Evolutionary conservation across 30 jellyfish, hydroid and myxozoan species (phyloP).

Genomic region (Mastigias papua): DNA sequence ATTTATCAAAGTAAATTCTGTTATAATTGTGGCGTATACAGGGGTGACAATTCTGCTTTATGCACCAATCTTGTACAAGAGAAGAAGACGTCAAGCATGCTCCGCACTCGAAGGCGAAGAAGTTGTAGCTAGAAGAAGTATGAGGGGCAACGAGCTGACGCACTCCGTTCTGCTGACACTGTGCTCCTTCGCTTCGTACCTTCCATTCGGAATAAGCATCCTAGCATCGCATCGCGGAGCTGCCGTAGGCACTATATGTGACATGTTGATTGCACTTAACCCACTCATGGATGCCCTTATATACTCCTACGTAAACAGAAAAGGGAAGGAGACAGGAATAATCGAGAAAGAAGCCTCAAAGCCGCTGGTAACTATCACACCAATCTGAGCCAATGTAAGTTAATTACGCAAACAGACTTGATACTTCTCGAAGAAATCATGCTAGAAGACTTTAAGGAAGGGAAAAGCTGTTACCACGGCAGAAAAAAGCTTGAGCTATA

Average conservation of each 20-base stretch:
- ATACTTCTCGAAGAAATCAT: too few species aligned
- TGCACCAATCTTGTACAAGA: background rate
- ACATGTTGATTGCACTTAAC: constrained; percentile 13
- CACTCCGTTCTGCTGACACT: constrained; percentile 17
- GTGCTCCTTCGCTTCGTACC: constrained; percentile 3
- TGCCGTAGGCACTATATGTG: constrained; percentile 2
- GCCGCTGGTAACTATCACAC: background rate
- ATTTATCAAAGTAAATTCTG: background rate
- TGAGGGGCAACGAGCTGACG: background rate
- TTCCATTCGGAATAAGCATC: constrained; percentile 13
- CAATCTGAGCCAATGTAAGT: background rate
- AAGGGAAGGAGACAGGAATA: background rate
- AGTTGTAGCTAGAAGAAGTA: background rate
- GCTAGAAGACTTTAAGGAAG: too few species aligned
- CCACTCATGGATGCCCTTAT: background rate
- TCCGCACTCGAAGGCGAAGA: background rate
- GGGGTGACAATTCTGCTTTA: background rate
- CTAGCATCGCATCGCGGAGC: background rate
- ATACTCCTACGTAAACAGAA: constrained; percentile 30
- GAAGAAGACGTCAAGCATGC: constrained; percentile 6
- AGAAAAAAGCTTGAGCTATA: too few species aligned
- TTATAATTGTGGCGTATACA: constrained; percentile 1
- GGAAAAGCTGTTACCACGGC: too few species aligned
- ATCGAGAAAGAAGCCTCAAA: background rate
- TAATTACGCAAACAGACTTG: too few species aligned